Evolutionary conservation across 2,888 invertebrate genomes (phyloP).

Genomic region (Papilio gigon): DNA sequence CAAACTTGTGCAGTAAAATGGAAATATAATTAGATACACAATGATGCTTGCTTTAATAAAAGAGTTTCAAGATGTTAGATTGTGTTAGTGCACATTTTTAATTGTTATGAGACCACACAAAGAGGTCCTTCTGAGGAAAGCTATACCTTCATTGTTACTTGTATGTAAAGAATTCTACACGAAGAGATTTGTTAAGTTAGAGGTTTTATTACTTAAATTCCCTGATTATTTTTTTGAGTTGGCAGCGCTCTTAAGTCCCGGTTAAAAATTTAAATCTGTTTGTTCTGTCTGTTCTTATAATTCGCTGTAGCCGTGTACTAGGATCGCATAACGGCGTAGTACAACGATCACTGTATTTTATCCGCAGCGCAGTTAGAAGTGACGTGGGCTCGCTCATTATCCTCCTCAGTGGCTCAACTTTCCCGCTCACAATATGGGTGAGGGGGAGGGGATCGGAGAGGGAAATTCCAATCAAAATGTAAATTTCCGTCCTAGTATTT

Average conservation of each 20-base stretch:
- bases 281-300: background rate
- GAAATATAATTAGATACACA: conserved; percentile 31
- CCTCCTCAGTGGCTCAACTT: conserved; percentile 58
- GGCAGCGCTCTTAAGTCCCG: too few species aligned
- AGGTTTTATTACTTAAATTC: too few species aligned
- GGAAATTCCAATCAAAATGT: conserved; percentile 75
- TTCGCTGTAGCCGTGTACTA: background rate
- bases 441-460: conserved; percentile 54
- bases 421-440: conserved; percentile 51
- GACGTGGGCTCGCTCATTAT: conserved; percentile 47
- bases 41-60: conserved; percentile 33
- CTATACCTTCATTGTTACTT: background rate
- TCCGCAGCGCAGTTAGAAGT: conserved; percentile 28
- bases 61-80: conserved; percentile 5
- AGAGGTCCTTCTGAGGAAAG: background rate
- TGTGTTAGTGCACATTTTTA: conserved; percentile 8
- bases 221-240: too few species aligned
- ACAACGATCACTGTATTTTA: conserved; percentile 1
- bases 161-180: too few species aligned
- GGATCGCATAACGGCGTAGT: background rate
- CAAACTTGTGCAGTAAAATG: conserved; percentile 26
- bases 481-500: conserved; percentile 62
- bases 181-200: too few species aligned
- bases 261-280: too few species aligned
- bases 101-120: background rate